Percentiles rank a stretch among this genome's conserved stretches.
Evolutionary conservation across 2,888 invertebrate genomes (phyloP).

Genomic region (Conops quadrifasciatus): DNA sequence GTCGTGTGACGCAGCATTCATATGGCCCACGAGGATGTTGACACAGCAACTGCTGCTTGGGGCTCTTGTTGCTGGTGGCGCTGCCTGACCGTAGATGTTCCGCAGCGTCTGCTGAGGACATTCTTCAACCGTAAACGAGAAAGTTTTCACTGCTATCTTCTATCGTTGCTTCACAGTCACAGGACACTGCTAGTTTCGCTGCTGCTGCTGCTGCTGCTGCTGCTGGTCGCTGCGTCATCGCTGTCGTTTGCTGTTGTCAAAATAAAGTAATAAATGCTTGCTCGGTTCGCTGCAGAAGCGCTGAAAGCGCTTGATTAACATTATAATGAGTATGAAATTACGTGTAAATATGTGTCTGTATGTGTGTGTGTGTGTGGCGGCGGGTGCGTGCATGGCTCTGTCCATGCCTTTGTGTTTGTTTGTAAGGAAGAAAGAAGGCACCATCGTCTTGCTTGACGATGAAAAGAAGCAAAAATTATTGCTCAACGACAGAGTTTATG

Average conservation of each 20-base stretch:
- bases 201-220: slow-evolving; percentile 4
- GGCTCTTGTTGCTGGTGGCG: neutral
- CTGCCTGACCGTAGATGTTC: neutral
- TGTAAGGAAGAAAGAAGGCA: neutral
- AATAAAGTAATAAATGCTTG: slow-evolving; percentile 37
- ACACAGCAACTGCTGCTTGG: neutral
- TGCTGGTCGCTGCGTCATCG: slow-evolving; percentile 14
- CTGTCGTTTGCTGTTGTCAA: slow-evolving; percentile 18
- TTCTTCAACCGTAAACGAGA: slow-evolving; percentile 1
- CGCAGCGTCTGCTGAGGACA: slow-evolving; percentile 11
- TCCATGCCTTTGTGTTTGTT: too few species aligned
- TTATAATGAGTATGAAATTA: slow-evolving; percentile 16
- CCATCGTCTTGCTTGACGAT: neutral
- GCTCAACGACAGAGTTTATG: slow-evolving; percentile 25
- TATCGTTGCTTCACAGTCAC: too few species aligned
- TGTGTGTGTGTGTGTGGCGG: neutral
- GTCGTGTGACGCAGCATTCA: too few species aligned
- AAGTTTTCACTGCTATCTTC: slow-evolving; percentile 7
- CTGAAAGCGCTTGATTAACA: slow-evolving; percentile 35
- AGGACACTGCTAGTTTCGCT: neutral
- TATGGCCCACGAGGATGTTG: too few species aligned
- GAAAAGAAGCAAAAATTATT: slow-evolving; percentile 29
- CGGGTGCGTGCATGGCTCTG: neutral
- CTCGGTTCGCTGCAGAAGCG: neutral
- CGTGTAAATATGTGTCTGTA: neutral